A percentile compares a stretch with the other conserved stretches of the same genome.
phyloP scores from a whole-genome alignment of 2,888 invertebrate genomes.

The Lochmaea capreae region DNA sequence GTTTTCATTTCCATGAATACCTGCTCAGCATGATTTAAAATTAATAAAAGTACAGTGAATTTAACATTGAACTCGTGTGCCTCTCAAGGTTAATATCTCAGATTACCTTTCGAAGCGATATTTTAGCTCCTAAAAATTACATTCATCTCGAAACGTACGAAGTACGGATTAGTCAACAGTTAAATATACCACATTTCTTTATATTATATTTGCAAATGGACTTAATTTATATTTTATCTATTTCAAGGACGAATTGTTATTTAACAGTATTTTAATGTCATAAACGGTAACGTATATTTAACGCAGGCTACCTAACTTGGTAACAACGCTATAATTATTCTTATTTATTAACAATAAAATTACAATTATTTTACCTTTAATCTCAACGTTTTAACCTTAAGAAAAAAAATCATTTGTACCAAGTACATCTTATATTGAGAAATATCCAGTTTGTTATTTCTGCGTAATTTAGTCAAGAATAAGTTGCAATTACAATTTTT shows the following conservation, averaged over 20 bases:
- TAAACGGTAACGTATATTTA: too few relatives aligned
- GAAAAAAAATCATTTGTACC: too few relatives aligned
- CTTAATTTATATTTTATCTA: not conserved
- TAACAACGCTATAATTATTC: too few relatives aligned
- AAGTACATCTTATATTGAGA: not conserved
- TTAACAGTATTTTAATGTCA: not conserved
- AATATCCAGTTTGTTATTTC: not conserved
- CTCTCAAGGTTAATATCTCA: not conserved
- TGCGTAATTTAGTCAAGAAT: not conserved
- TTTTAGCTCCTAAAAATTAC: not conserved
- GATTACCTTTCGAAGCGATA: not conserved
- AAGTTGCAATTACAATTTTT: slow-evolving; percentile 7
- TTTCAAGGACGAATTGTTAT: slow-evolving; percentile 2
- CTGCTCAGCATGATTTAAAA: not conserved
- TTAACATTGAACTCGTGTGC: not conserved
- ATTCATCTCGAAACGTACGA: not conserved
- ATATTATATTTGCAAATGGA: not conserved
- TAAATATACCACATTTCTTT: not conserved
- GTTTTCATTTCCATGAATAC: not conserved
- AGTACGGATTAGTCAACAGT: not conserved
- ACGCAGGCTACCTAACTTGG: too few relatives aligned
- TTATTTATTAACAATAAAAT: too few relatives aligned
- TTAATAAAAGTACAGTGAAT: not conserved
- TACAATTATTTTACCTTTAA: too few relatives aligned
- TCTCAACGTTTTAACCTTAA: not conserved